phyloP scores from a whole-genome alignment of 2,113 vertebrate species.

The Paraplagusia blochii region DNA sequence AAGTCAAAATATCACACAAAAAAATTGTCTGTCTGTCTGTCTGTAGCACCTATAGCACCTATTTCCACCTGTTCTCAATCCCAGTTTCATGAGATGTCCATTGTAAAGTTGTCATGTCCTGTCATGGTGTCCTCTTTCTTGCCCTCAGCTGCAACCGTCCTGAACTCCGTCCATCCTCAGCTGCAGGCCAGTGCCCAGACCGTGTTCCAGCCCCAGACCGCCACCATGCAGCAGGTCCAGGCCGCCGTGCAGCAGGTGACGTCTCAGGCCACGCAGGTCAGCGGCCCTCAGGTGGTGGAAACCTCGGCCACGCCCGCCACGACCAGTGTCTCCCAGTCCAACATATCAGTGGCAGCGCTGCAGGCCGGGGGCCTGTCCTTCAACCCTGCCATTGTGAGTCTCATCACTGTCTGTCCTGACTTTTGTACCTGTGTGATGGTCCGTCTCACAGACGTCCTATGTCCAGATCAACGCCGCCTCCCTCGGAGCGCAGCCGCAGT shows the following conservation, averaged over 20 bases:
- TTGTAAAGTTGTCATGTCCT: neutral
- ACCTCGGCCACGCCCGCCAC: conserved; percentile 57
- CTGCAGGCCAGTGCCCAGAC: conserved; percentile 78
- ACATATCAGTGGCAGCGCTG: conserved; percentile 79
- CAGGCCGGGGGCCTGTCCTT: conserved; percentile 89
- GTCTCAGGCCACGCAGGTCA: conserved; percentile 67
- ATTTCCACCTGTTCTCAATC: too few relatives aligned
- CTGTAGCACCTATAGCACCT: too few relatives aligned
- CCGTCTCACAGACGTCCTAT: neutral
- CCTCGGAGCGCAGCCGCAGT: conserved; percentile 86
- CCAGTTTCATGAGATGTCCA: too few relatives aligned
- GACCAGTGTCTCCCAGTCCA: conserved; percentile 71
- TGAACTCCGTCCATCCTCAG: conserved; percentile 84
- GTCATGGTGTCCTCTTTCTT: too few relatives aligned
- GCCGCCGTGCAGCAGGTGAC: conserved; percentile 59
- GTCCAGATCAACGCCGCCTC: conserved; percentile 86
- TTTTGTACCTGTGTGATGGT: too few relatives aligned
- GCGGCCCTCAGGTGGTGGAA: conserved; percentile 58
- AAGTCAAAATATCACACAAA: too few relatives aligned
- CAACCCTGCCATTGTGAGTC: conserved; percentile 89
- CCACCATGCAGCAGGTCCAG: conserved; percentile 70
- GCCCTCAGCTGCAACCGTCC: conserved; percentile 82
- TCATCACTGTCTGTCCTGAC: too few relatives aligned
- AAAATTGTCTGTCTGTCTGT: too few relatives aligned
- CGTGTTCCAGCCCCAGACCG: conserved; percentile 76